A percentile compares a stretch with the other conserved stretches of the same genome.
phyloP scores from a whole-genome alignment of 2,113 vertebrate genomes.

The Sceloporus undulatus region DNA sequence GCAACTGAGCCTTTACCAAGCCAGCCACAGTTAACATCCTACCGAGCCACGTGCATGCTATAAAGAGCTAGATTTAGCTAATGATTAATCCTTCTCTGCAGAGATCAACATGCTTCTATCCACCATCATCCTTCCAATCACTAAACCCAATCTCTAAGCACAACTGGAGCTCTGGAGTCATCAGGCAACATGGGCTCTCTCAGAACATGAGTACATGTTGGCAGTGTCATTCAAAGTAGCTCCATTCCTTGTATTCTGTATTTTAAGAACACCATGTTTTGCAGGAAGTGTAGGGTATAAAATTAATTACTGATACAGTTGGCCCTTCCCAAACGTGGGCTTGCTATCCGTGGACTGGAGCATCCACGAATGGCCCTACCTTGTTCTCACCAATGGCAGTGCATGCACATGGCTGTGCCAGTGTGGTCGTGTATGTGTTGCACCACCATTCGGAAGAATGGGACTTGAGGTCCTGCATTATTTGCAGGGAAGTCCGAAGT shows the following conservation, averaged over 20 bases:
- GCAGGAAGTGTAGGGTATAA: no score
- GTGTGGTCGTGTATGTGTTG: no score
- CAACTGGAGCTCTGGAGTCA: background rate
- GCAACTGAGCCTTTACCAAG: background rate
- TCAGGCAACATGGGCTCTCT: background rate
- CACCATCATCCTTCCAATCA: background rate
- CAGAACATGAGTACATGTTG: slow-evolving; percentile 12
- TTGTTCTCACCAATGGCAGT: no score
- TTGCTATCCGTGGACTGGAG: no score
- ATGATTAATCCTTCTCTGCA: background rate
- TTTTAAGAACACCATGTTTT: no score
- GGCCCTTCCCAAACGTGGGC: no score
- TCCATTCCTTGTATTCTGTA: background rate
- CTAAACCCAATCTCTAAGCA: background rate
- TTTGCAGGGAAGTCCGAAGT: no score
- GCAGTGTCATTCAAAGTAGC: background rate
- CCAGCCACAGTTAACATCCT: slow-evolving; percentile 7
- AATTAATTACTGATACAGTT: background rate
- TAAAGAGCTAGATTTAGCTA: background rate
- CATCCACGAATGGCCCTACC: no score
- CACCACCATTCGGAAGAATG: no score
- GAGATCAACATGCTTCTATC: background rate
- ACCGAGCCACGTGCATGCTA: background rate
- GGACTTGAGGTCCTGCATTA: no score
- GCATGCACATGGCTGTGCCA: no score